These are phyloP conservation scores for Psylliodes chrysocephalus DNA, from an alignment of 2,888 invertebrate genomes.

Conservation along the genomic window DNA sequence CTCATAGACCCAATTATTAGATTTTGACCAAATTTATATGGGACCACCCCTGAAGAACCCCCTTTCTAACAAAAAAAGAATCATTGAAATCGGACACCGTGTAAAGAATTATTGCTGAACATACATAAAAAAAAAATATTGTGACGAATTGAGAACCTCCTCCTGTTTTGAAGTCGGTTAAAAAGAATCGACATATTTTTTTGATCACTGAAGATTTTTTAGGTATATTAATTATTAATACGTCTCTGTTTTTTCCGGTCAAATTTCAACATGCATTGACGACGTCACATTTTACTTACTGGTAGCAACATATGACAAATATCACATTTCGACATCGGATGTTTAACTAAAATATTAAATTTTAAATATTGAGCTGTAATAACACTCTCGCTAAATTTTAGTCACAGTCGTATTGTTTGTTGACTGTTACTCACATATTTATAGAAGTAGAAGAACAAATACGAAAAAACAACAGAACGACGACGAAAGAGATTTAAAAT, in stretches of 20 bases:
- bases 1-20: no score
- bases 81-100: no score
- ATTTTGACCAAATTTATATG: no score
- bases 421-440: constrained; percentile 12
- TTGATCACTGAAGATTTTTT: no score
- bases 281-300: not conserved
- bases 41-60: no score
- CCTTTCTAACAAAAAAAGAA: no score
- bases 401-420: not conserved
- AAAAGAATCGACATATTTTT: no score
- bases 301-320: constrained; percentile 12
- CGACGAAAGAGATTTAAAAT: not conserved
- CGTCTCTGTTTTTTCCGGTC: not conserved
- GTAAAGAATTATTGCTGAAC: no score
- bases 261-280: not conserved
- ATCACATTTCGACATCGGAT: constrained; percentile 27
- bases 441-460: constrained; percentile 3
- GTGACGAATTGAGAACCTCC: no score
- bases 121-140: no score
- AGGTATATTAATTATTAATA: not conserved
- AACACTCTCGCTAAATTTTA: not conserved
- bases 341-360: constrained; percentile 20
- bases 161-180: no score
- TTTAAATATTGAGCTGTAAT: not conserved
- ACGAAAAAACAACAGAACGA: not conserved